Evolutionary conservation across 2,113 vertebrate genomes (phyloP).

Genomic region (Planiliza haematocheilus): DNA sequence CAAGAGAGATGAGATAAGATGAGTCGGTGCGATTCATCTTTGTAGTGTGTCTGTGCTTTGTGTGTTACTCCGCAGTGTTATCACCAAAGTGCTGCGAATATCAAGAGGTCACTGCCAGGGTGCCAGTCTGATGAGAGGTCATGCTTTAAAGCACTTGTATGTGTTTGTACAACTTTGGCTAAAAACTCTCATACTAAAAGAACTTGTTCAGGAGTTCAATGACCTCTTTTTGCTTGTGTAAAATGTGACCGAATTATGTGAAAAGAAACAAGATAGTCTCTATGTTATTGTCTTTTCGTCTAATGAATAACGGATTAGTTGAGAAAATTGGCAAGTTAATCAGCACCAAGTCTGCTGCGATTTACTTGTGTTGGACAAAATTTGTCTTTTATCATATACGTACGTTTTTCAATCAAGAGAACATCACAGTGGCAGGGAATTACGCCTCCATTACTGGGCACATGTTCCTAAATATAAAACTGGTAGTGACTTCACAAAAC

Average conservation of each 20-base stretch:
- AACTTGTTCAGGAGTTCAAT: neutral
- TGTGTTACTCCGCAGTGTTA: conserved; percentile 5
- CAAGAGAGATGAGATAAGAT: conserved; percentile 24
- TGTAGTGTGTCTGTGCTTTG: neutral
- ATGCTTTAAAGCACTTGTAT: neutral
- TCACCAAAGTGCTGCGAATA: neutral
- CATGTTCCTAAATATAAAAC: no score
- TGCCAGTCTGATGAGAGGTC: neutral
- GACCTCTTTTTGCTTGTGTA: neutral
- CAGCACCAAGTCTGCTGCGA: no score
- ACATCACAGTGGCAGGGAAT: no score
- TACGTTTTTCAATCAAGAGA: no score
- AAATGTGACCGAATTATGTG: neutral
- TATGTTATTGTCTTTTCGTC: no score
- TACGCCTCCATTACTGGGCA: no score
- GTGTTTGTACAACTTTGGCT: neutral
- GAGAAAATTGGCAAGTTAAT: no score
- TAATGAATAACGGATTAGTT: no score
- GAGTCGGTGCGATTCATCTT: conserved; percentile 4
- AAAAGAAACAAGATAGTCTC: conserved; percentile 1
- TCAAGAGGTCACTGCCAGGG: neutral
- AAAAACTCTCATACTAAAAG: neutral
- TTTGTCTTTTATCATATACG: no score
- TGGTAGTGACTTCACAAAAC: neutral
- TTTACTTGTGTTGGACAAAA: no score